phyloP scores from a whole-genome alignment of 2,888 invertebrate genomes.

The Cactoblastis cactorum region DNA sequence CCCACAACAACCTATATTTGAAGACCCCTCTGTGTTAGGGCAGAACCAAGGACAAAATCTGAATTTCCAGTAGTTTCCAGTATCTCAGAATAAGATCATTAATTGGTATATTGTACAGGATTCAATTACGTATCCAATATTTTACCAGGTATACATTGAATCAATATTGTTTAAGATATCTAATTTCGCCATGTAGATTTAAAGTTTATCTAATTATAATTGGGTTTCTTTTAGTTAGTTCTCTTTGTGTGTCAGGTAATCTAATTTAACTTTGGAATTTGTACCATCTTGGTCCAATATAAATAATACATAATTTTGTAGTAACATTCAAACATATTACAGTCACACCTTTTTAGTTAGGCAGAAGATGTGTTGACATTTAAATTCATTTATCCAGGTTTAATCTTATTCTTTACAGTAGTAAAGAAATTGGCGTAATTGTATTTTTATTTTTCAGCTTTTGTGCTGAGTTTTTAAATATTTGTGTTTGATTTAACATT shows the following conservation, averaged over 20 bases:
- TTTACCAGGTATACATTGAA: background rate
- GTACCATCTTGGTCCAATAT: background rate
- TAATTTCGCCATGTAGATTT: background rate
- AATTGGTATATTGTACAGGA: conserved; percentile 8
- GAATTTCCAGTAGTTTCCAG: conserved; percentile 54
- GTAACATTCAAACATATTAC: no score
- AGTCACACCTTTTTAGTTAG: no score
- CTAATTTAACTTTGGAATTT: background rate
- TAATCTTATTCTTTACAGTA: no score
- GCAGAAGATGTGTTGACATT: no score
- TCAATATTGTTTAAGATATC: background rate
- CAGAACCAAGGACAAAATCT: conserved; percentile 61
- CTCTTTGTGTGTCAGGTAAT: background rate
- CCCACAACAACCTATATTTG: conserved; percentile 87
- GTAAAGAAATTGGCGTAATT: no score
- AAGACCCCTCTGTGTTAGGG: conserved; percentile 87
- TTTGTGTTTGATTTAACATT: no score
- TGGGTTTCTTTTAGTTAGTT: background rate
- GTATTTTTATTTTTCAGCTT: no score
- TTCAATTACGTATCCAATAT: background rate
- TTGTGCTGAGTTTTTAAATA: no score
- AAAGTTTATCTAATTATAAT: background rate
- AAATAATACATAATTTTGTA: no score
- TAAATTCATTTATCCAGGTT: no score
- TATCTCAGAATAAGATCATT: background rate